Conservation (phyloP, 1,140 invertebrate species). For the Gryon sp. region DNA sequence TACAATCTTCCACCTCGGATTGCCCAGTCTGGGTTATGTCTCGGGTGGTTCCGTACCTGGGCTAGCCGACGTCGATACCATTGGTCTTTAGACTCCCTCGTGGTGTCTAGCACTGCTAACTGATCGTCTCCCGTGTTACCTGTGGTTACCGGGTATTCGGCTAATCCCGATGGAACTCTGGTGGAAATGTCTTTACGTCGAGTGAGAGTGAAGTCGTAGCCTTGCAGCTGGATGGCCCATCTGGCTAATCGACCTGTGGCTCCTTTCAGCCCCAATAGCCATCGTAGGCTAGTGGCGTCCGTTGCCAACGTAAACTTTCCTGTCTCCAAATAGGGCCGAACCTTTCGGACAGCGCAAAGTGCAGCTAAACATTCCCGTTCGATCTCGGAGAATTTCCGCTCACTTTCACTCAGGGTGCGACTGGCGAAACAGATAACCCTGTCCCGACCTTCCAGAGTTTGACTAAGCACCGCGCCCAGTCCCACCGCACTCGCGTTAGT, state of each 20-base stretch:
- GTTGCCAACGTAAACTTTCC: neutral
- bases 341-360: neutral
- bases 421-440: conserved; percentile 32
- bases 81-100: neutral
- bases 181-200: conserved; percentile 73
- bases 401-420: conserved; percentile 10
- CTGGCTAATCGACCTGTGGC: conserved; percentile 70
- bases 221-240: conserved; percentile 75
- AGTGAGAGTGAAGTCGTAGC: conserved; percentile 72
- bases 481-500: conserved; percentile 61
- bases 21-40: conserved; percentile 26
- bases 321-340: neutral
- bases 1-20: conserved; percentile 6
- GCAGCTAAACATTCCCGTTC: conserved; percentile 28
- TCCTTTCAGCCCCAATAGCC: conserved; percentile 1
- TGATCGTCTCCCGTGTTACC: neutral
- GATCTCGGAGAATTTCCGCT: conserved; percentile 40
- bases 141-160: conserved; percentile 8
- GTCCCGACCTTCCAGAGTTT: conserved; percentile 20
- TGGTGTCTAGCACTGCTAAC: too few relatives aligned
- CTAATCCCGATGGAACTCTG: conserved; percentile 70
- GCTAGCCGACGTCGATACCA: conserved; percentile 6
- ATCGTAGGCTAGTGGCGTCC: neutral
- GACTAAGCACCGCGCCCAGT: conserved; percentile 59
- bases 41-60: neutral